Conservation (phyloP, 1,140 invertebrate genomes). For the Drosophila serrata region DNA sequence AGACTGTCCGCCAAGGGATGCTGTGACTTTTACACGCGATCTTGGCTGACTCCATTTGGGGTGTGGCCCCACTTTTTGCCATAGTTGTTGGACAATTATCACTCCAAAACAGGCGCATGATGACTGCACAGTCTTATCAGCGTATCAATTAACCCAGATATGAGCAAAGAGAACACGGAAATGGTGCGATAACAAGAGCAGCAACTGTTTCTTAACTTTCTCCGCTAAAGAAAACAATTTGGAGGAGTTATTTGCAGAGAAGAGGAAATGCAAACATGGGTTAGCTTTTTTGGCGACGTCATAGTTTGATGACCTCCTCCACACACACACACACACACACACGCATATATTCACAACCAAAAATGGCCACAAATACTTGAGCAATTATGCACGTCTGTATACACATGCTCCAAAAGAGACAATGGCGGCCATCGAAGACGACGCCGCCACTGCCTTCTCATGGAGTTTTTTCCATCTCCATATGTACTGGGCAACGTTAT, state of each 20-base stretch:
- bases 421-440: conserved; percentile 58
- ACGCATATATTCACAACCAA: conserved; percentile 5
- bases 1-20: conserved; percentile 30
- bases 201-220: conserved; percentile 5
- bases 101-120: conserved; percentile 27
- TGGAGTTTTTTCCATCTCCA: conserved; percentile 47
- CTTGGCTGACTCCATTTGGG: not conserved
- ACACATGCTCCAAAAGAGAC: conserved; percentile 43
- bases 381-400: conserved; percentile 37
- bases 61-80: conserved; percentile 17
- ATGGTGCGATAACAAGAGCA: conserved; percentile 44
- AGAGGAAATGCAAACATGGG: conserved; percentile 34
- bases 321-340: conserved; percentile 9
- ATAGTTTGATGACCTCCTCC: conserved; percentile 77
- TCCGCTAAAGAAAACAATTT: not conserved
- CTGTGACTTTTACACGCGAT: conserved; percentile 36
- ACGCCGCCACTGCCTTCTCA: conserved; percentile 34
- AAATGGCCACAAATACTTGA: conserved; percentile 28
- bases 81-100: conserved; percentile 6
- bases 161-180: conserved; percentile 42
- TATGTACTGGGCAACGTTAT: conserved; percentile 44
- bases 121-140: conserved; percentile 50
- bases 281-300: conserved; percentile 55
- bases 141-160: conserved; percentile 72
- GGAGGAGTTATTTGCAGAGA: not conserved